Evolutionary conservation across 1,140 invertebrate genomes (phyloP).

Genomic region (Grapholita molesta): DNA sequence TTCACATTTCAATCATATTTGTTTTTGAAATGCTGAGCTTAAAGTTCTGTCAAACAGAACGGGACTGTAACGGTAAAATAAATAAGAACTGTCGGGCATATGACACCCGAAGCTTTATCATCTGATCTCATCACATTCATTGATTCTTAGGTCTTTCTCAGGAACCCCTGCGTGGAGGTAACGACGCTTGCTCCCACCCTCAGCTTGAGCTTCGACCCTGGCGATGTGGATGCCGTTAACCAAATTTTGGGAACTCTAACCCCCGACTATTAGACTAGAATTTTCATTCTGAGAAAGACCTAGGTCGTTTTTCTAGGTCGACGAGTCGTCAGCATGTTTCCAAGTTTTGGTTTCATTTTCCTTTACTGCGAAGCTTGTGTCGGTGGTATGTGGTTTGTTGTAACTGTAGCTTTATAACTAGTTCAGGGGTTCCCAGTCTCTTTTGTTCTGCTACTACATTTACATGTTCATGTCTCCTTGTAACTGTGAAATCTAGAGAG

Average conservation of each 20-base stretch:
- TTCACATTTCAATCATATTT: conserved; percentile 16
- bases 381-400: conserved; percentile 46
- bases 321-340: conserved; percentile 73
- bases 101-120: conserved; percentile 48
- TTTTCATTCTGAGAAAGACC: conserved; percentile 72
- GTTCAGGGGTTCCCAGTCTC: neutral
- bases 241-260: conserved; percentile 67
- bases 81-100: conserved; percentile 49
- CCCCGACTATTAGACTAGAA: conserved; percentile 35
- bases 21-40: conserved; percentile 11
- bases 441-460: neutral
- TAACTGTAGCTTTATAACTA: conserved; percentile 23
- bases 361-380: conserved; percentile 59
- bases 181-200: conserved; percentile 54
- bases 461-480: neutral
- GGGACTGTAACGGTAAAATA: conserved; percentile 39
- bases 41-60: conserved; percentile 14
- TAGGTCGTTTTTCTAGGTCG: conserved; percentile 70
- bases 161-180: conserved; percentile 71
- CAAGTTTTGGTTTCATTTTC: conserved; percentile 71
- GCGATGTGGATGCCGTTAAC: conserved; percentile 58
- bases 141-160: conserved; percentile 77
- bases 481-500: too few species aligned
- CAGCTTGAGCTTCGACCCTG: conserved; percentile 68
- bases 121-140: conserved; percentile 66